phyloP scores from a whole-genome alignment of 2,113 vertebrate species.

The Notothenia coriiceps region DNA sequence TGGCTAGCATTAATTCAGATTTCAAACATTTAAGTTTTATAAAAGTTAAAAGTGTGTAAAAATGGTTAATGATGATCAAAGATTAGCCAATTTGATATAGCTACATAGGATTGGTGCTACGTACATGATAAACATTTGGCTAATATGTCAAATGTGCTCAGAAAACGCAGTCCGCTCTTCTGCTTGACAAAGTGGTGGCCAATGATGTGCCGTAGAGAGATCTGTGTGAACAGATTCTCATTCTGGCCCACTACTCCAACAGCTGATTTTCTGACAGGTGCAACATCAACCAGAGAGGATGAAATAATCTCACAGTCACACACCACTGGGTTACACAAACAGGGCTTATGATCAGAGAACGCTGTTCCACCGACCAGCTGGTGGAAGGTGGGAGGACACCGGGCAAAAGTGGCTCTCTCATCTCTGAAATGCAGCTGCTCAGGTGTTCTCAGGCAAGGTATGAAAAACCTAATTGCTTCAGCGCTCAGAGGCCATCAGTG shows the following conservation, averaged over 20 bases:
- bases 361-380: constrained; percentile 25
- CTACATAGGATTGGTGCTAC: too few relatives aligned
- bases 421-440: constrained; percentile 34
- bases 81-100: too few relatives aligned
- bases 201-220: constrained; percentile 18
- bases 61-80: too few relatives aligned
- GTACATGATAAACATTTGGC: too few relatives aligned
- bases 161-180: background rate
- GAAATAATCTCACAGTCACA: constrained; percentile 48
- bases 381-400: constrained; percentile 13
- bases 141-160: too few relatives aligned
- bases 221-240: constrained; percentile 32
- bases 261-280: constrained; percentile 38
- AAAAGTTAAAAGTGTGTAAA: too few relatives aligned
- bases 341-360: constrained; percentile 15
- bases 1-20: too few relatives aligned
- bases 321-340: constrained; percentile 45
- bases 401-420: constrained; percentile 11
- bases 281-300: constrained; percentile 34
- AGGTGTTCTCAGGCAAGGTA: constrained; percentile 33
- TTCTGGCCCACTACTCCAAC: constrained; percentile 7
- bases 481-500: constrained; percentile 27
- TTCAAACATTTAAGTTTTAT: too few relatives aligned
- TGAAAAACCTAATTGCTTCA: constrained; percentile 33
- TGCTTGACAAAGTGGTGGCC: background rate